Evolutionary conservation across 1,140 invertebrate genomes (phyloP).

Genomic region (Ptiloglossa arizonensis): DNA sequence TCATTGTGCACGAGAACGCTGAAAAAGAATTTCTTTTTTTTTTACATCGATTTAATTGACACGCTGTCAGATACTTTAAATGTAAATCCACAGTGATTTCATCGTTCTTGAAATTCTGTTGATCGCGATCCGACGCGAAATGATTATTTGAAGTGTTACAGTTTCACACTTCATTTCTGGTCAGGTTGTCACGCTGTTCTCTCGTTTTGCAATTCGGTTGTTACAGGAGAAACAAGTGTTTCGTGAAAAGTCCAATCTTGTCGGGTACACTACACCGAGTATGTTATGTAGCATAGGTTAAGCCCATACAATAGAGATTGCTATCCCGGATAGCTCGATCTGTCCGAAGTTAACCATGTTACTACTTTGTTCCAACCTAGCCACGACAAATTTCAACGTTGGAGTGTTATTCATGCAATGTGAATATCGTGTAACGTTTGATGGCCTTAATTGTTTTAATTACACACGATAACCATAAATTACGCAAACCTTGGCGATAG

Average conservation of each 20-base stretch:
- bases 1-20: not conserved
- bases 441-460: no score
- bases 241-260: conserved; percentile 5
- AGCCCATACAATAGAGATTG: conserved; percentile 29
- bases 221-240: conserved; percentile 16
- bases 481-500: no score
- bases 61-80: no score
- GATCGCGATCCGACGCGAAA: no score
- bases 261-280: not conserved
- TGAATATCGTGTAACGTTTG: no score
- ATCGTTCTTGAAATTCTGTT: no score
- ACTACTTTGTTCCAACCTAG: conserved; percentile 1
- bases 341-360: conserved; percentile 2
- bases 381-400: conserved; percentile 18
- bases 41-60: not conserved
- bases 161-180: not conserved
- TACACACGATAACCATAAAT: no score
- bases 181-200: not conserved
- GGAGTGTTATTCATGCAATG: no score
- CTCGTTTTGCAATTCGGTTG: conserved; percentile 8
- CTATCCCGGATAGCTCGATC: conserved; percentile 21
- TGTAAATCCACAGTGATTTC: not conserved
- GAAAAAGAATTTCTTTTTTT: not conserved
- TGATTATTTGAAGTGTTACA: no score
- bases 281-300: not conserved